phyloP scores from a whole-genome alignment of 2,797 vertebrate species.

The Lutjanus campechanus region DNA sequence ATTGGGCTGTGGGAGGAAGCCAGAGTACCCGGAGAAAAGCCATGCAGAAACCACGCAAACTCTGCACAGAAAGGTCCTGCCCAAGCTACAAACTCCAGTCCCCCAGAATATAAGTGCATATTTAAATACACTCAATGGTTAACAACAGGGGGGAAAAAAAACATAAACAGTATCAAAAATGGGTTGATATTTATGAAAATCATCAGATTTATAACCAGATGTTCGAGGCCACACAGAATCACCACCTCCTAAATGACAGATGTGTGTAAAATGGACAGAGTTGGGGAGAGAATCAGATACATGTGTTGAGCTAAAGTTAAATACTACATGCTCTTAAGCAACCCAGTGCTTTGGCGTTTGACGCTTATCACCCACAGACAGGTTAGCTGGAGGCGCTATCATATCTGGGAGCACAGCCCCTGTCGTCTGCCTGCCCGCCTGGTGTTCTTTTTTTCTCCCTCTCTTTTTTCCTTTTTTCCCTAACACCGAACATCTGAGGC shows the following conservation, averaged over 20 bases:
- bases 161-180: not conserved
- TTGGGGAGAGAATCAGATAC: constrained; percentile 24
- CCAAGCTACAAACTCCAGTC: no score
- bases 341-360: constrained; percentile 32
- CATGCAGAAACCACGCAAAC: no score
- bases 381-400: constrained; percentile 66
- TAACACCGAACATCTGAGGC: constrained; percentile 21
- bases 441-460: not conserved
- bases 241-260: not conserved
- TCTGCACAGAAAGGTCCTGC: no score
- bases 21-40: no score
- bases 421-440: constrained; percentile 29
- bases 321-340: constrained; percentile 36
- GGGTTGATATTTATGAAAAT: no score
- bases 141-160: not conserved
- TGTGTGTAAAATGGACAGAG: not conserved
- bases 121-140: not conserved
- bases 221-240: not conserved
- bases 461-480: not conserved
- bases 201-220: not conserved
- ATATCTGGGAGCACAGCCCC: constrained; percentile 62
- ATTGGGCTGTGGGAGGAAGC: no score
- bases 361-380: constrained; percentile 71
- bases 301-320: constrained; percentile 30
- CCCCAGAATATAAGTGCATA: no score